Evolutionary conservation across 1,140 invertebrate genomes (phyloP).

Genomic region (Trinorchestia longiramus): DNA sequence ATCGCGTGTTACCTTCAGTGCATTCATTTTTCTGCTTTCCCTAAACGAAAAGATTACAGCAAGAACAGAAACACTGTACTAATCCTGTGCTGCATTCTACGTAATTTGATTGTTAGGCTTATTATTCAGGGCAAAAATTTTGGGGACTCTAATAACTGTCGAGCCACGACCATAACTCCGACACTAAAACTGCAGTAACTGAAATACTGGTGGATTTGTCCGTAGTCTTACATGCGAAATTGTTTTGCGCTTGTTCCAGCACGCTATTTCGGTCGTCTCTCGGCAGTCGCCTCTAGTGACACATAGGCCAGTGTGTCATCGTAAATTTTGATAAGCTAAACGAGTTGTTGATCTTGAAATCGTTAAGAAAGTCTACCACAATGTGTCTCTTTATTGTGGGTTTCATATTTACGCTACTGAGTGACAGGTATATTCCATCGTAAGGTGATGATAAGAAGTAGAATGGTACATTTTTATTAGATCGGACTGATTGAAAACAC

Average conservation of each 20-base stretch:
- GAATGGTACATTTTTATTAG: neutral
- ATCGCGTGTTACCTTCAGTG: neutral
- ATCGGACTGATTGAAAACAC: too few relatives aligned
- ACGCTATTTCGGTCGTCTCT: neutral
- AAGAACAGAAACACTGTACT: neutral
- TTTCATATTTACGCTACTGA: neutral
- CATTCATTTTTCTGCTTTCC: neutral
- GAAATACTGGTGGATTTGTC: neutral
- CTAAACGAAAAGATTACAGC: neutral
- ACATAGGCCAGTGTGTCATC: neutral
- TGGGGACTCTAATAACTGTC: neutral
- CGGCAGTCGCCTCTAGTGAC: neutral
- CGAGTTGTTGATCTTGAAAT: neutral
- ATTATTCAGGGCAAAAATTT: neutral
- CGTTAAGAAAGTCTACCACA: neutral
- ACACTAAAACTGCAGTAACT: slow-evolving; percentile 30
- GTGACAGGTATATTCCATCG: neutral
- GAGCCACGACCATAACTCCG: neutral
- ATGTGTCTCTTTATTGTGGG: neutral
- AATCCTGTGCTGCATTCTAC: neutral
- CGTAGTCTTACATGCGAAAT: neutral
- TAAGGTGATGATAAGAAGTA: neutral
- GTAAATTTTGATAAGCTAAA: neutral
- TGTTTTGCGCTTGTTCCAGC: neutral
- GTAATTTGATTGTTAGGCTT: neutral